A percentile compares a stretch with the other conserved stretches of the same genome.
phyloP scores from a whole-genome alignment of 2,797 vertebrate genomes.

The Tokudaia tokunoshimensis region DNA sequence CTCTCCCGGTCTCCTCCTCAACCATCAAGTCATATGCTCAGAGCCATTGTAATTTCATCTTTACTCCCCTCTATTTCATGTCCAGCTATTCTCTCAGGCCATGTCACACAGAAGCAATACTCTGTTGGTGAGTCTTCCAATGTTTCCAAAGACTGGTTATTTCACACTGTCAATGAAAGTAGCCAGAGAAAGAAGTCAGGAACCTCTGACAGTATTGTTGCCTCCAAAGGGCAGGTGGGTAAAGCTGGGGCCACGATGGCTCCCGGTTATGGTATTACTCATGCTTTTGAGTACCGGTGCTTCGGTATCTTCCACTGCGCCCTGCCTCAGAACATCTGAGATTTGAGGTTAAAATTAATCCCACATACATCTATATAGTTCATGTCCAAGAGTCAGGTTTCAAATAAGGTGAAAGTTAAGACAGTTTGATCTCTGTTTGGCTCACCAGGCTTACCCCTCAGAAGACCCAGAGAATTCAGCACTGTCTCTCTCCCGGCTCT shows the following conservation, averaged over 20 bases:
- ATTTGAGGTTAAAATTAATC: not conserved
- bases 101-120: not conserved
- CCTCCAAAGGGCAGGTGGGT: not conserved
- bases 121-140: not conserved
- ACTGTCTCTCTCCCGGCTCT: not conserved
- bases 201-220: not conserved
- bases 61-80: not conserved
- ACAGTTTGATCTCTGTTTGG: too few relatives aligned
- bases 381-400: not conserved
- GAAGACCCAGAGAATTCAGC: not conserved
- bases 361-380: not conserved
- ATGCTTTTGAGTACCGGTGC: not conserved
- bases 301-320: not conserved
- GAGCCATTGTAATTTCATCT: not conserved
- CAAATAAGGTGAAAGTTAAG: not conserved
- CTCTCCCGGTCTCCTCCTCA: not conserved
- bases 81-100: not conserved
- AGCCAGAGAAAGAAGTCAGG: not conserved
- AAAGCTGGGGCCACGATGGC: not conserved
- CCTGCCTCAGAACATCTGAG: not conserved
- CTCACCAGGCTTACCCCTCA: not conserved
- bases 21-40: fast-evolving
- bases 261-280: not conserved
- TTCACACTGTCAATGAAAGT: not conserved
- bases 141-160: not conserved